These are phyloP conservation scores for Ctenomys sociabilis DNA, from an alignment of 2,113 vertebrate genomes.

Conservation along the genomic window DNA sequence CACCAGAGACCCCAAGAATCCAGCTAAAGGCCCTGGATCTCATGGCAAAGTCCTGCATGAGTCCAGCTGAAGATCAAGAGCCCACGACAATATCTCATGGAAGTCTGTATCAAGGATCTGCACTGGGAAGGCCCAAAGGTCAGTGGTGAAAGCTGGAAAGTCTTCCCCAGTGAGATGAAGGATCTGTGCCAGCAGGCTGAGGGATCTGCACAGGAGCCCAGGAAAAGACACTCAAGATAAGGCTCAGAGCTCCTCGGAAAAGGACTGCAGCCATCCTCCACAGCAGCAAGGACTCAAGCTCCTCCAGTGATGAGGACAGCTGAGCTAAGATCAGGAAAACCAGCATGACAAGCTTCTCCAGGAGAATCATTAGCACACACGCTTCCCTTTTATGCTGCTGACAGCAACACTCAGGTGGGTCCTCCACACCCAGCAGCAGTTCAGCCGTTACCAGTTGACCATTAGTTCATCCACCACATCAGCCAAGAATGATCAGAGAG, in stretches of 20 bases:
- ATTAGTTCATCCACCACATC: neutral
- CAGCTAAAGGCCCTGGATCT: neutral
- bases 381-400: neutral
- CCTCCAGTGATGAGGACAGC: neutral
- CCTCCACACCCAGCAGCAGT: neutral
- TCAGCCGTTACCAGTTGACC: neutral
- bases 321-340: neutral
- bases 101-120: neutral
- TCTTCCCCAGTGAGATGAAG: neutral
- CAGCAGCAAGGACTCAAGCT: neutral
- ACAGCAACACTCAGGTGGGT: neutral
- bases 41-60: neutral
- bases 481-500: constrained; percentile 6
- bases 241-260: neutral
- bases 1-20: neutral
- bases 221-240: neutral
- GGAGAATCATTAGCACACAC: neutral
- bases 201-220: neutral
- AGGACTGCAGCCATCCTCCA: neutral
- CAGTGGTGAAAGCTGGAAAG: neutral
- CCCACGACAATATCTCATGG: neutral
- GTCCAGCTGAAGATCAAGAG: neutral
- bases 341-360: neutral
- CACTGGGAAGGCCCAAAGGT: neutral
- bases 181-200: neutral